Evolutionary conservation across 2,888 invertebrate species (phyloP).

Genomic region (Drosophila parthenogenetica): DNA sequence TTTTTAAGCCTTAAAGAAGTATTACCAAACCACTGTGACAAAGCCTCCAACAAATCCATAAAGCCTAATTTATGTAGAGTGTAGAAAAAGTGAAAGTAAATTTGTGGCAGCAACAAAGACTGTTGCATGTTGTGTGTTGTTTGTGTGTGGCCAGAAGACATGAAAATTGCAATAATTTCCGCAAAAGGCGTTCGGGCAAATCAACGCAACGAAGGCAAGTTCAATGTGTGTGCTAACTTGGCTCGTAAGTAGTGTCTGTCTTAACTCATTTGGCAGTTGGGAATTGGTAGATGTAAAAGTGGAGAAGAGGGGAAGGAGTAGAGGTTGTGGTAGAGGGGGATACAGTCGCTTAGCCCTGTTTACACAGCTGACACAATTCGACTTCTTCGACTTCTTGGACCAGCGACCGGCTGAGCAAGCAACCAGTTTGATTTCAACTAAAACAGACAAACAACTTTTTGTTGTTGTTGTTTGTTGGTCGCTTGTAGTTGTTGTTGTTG

Average conservation of each 20-base stretch:
- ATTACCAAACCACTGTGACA: constrained; percentile 9
- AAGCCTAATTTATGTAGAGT: constrained; percentile 20
- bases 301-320: not conserved
- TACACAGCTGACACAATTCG: constrained; percentile 77
- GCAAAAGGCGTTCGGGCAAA: constrained; percentile 67
- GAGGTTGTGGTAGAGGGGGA: constrained; percentile 16
- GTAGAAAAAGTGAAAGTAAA: constrained; percentile 54
- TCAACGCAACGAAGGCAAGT: constrained; percentile 55
- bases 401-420: constrained; percentile 51
- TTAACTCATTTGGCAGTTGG: constrained; percentile 36
- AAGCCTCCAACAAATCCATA: constrained; percentile 28
- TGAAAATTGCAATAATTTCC: constrained; percentile 76
- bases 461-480: constrained; percentile 45
- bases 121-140: constrained; percentile 26
- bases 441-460: constrained; percentile 78
- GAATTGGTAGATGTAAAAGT: not conserved
- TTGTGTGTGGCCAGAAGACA: constrained; percentile 52
- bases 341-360: constrained; percentile 70
- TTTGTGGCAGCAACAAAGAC: constrained; percentile 23
- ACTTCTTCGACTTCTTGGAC: constrained; percentile 14
- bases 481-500: constrained; percentile 38
- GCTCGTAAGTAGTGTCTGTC: constrained; percentile 21
- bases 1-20: not conserved
- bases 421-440: constrained; percentile 79
- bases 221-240: constrained; percentile 48